These are phyloP conservation scores for Vulpes lagopus DNA, from an alignment of 2,113 vertebrate genomes.

Conservation along the genomic window DNA sequence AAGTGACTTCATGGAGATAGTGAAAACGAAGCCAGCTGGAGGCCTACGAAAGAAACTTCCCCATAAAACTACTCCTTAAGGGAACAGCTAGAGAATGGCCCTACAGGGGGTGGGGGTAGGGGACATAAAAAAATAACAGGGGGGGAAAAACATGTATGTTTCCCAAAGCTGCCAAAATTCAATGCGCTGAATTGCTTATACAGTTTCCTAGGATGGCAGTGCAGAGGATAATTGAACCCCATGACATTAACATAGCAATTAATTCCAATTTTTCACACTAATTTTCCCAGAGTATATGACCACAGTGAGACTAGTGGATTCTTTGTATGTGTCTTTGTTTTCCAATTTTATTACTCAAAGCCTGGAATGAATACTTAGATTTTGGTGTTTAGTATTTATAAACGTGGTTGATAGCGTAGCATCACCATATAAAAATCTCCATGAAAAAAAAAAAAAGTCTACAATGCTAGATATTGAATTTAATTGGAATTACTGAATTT, in stretches of 20 bases:
- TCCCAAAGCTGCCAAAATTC: constrained; percentile 63
- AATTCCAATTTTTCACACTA: neutral
- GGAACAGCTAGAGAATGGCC: constrained; percentile 63
- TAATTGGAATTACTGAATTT: neutral
- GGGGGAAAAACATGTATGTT: neutral
- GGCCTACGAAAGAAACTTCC: constrained; percentile 36
- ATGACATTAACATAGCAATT: constrained; percentile 35
- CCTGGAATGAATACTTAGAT: neutral
- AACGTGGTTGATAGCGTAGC: neutral
- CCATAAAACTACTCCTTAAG: constrained; percentile 5
- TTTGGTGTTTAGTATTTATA: constrained; percentile 29
- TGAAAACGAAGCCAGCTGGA: constrained; percentile 67
- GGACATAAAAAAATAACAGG: neutral
- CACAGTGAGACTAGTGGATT: neutral
- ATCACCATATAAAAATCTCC: neutral
- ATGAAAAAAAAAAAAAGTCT: neutral
- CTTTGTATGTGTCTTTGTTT: neutral
- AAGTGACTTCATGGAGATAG: neutral
- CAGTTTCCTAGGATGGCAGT: constrained; percentile 44
- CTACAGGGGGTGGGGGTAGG: neutral
- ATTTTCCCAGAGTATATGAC: neutral
- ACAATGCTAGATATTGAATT: neutral
- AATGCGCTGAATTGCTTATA: constrained; percentile 44
- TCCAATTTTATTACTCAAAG: constrained; percentile 34
- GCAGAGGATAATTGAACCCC: constrained; percentile 47